Percentiles rank a stretch among this genome's conserved stretches.
Conservation (phyloP, 2,797 vertebrate genomes). For the Chelonia mydas region DNA sequence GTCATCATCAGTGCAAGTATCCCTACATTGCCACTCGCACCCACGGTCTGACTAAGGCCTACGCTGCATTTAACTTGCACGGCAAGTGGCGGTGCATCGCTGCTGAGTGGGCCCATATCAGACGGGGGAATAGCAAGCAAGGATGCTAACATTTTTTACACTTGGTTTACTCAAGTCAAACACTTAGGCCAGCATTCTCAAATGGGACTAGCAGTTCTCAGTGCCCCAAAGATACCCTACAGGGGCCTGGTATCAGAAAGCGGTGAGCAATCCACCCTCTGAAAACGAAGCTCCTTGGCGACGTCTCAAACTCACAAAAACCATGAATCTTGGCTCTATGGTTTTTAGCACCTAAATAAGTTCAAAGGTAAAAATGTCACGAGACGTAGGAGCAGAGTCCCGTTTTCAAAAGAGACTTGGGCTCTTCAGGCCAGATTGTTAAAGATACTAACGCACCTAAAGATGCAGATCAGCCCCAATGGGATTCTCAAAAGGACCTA, state of each 20-base stretch:
- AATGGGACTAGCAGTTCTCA: background rate
- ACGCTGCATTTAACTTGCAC: background rate
- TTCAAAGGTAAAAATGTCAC: background rate
- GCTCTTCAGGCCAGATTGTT: background rate
- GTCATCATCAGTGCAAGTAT: background rate
- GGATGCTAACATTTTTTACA: background rate
- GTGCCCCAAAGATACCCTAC: background rate
- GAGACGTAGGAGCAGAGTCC: background rate
- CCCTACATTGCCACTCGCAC: background rate
- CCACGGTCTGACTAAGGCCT: background rate
- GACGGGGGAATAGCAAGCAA: fast-evolving
- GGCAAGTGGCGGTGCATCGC: background rate
- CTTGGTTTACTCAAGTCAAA: too few species aligned
- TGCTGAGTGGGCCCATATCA: background rate
- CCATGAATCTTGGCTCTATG: background rate
- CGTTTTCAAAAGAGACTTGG: background rate
- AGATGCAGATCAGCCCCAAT: background rate
- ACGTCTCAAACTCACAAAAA: background rate
- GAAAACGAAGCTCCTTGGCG: background rate
- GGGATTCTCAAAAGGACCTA: background rate
- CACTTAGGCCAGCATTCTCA: background rate
- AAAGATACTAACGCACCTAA: background rate
- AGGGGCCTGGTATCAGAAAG: background rate
- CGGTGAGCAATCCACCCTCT: background rate
- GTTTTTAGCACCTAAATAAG: background rate